These are phyloP conservation scores for Benitochromis conjunctus DNA, from an alignment of 2,113 vertebrate genomes.

Conservation along the genomic window DNA sequence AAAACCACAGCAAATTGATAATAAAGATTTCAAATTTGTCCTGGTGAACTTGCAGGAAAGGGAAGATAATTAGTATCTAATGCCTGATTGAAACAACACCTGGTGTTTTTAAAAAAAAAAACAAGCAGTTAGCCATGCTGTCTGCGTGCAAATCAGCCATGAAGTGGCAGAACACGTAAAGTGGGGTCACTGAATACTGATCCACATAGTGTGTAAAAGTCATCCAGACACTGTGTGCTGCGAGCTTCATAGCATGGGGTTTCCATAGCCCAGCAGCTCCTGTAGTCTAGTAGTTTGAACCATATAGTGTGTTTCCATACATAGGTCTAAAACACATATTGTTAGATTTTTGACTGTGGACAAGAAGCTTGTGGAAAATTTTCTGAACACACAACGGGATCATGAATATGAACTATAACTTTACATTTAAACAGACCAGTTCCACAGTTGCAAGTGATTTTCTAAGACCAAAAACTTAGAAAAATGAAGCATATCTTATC, in stretches of 20 bases:
- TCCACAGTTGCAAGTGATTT: background rate
- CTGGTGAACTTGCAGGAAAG: background rate
- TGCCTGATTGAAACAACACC: background rate
- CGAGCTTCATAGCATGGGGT: background rate
- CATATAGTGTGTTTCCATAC: background rate
- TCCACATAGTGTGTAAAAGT: background rate
- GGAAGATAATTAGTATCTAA: background rate
- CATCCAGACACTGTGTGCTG: background rate
- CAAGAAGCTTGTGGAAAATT: background rate
- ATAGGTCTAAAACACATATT: background rate
- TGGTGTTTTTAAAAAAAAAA: background rate
- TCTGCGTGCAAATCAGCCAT: background rate
- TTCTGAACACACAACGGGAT: background rate
- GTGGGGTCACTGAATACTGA: background rate
- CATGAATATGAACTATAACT: background rate
- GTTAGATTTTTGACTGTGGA: background rate
- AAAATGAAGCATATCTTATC: background rate
- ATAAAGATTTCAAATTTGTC: background rate
- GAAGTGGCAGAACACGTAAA: background rate
- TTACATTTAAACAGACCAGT: background rate
- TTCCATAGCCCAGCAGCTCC: background rate
- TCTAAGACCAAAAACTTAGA: background rate
- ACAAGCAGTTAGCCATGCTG: fast-evolving
- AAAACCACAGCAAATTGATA: background rate
- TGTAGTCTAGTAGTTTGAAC: background rate